A percentile compares a stretch with the other conserved stretches of the same genome.
phyloP scores from a whole-genome alignment of 2,797 vertebrate genomes.

The Cossypha niveicapilla region DNA sequence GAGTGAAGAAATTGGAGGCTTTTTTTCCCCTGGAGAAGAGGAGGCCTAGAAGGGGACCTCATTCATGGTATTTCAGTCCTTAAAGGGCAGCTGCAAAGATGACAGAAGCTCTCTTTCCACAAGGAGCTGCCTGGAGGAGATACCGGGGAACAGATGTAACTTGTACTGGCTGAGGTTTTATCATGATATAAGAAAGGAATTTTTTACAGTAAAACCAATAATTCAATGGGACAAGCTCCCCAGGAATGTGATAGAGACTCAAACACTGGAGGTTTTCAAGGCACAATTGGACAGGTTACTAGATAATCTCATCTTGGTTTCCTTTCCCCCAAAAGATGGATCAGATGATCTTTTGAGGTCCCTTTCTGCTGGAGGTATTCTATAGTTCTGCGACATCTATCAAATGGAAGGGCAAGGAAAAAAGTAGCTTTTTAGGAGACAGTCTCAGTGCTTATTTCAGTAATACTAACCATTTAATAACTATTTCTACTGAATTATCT shows the following conservation, averaged over 20 bases:
- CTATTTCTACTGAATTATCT: neutral
- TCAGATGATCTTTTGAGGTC: neutral
- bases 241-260: neutral
- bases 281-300: accelerated
- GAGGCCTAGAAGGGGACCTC: neutral
- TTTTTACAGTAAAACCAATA: neutral
- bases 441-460: neutral
- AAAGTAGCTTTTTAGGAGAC: neutral
- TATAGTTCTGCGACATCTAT: neutral
- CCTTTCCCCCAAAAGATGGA: neutral
- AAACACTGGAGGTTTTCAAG: neutral
- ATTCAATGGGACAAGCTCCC: neutral
- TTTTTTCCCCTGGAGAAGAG: neutral
- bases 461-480: neutral
- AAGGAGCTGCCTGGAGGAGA: neutral
- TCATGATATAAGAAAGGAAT: neutral
- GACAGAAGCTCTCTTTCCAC: neutral
- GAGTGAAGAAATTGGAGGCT: neutral
- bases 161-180: neutral
- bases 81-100: neutral
- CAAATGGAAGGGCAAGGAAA: neutral
- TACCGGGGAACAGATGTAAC: accelerated
- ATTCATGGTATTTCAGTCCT: neutral
- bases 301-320: neutral
- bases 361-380: neutral